Base-by-base conservation (phyloP, 2,888 invertebrate species). In the Plemyria rubiginata region DNA sequence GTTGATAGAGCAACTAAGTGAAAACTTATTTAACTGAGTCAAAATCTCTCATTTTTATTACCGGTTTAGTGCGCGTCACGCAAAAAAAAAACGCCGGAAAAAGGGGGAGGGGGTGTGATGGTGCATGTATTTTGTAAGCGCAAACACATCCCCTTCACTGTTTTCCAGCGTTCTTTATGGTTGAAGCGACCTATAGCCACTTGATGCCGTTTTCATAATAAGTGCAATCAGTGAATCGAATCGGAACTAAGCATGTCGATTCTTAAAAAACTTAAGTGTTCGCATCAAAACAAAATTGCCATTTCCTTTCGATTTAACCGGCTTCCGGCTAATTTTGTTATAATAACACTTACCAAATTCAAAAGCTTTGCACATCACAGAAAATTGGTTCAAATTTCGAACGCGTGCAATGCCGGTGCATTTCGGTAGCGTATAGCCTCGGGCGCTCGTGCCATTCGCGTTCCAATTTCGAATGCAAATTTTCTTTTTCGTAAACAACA, bases 381-480 rank as follows among this genome's bases (percentile, higher is more conserved):
- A 55, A 63, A 60, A 63, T 63, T 60, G 54, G 48, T 60, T 66
- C 11, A 41, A 62, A 62, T 64, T 64, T 57, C 38, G 70, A 75
- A 73, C 79, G 80, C 76, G 80, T 78, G 81, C 76, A 72, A 74
- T 77, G 77, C 74, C 74, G 76, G 75, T 60, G 62, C 72, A 65
- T 62, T 70, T 84, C 87, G 80, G 92, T 90, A 90, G 91, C 91
- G 78, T 67, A 75, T 75, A 70, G 86, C 90, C 89, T 68, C 78
- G 66, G 87, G 91, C 89, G 84, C 87, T 87, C 90, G 91, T 91
- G 92, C 86, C 84, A 76, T 80, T 84, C 85, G 79, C 82, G 89
- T 82, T 86, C 87, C 86, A 90, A 92, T 92, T 91, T 90, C 74
- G 74, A 82, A 90, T 90, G 89, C 86, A 87, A 91, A 90, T 90